Base-by-base conservation (phyloP, 2,797 vertebrate species). In the Chanos chanos region DNA sequence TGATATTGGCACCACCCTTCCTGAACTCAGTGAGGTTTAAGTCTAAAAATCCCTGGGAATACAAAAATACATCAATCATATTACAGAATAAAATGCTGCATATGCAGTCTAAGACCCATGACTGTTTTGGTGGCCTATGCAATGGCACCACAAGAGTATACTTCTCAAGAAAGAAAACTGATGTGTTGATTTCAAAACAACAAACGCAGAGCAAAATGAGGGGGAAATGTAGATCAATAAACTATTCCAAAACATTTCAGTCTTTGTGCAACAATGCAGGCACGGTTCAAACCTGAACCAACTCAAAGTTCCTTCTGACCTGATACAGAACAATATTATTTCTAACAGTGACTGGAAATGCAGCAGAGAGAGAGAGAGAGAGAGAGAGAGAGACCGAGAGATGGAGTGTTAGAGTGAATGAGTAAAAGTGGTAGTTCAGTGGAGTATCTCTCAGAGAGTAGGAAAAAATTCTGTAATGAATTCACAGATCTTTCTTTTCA, bases 21-120 rank as follows among this genome's bases (percentile, higher is more conserved):
- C 86, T 91, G 71, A 98, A 94, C 71, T 94, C 94, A 2, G 90
- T 93, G 68, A 98, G 75, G 72, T 98, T 95, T 59, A 98, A 87
- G 74, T 98, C 96, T 90, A 94, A 83, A 77, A 98, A 96, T 12
- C 95, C 95, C 96, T 97, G 71, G 18, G 40, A 19, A 25, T 48
- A 70, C 13, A 69, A 51, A 56, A 55, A 13, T 16, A n/a, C n/a
- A n/a, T n/a, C n/a, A n/a, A n/a, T n/a, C n/a, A n/a, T n/a, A n/a
- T n/a, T n/a, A n/a, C n/a, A n/a, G n/a, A n/a, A n/a, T n/a, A n/a
- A n/a, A n/a, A n/a, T n/a, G n/a, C n/a, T n/a, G n/a, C n/a, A n/a
- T n/a, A n/a, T n/a, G n/a, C n/a, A n/a, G n/a, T n/a, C n/a, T n/a
- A n/a, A n/a, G n/a, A n/a, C n/a, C n/a, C n/a, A n/a, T n/a, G n/a